A percentile compares a stretch with the other conserved stretches of the same genome.
Evolutionary conservation across 2,113 vertebrate genomes (phyloP).

Genomic region (Dascyllus trimaculatus): DNA sequence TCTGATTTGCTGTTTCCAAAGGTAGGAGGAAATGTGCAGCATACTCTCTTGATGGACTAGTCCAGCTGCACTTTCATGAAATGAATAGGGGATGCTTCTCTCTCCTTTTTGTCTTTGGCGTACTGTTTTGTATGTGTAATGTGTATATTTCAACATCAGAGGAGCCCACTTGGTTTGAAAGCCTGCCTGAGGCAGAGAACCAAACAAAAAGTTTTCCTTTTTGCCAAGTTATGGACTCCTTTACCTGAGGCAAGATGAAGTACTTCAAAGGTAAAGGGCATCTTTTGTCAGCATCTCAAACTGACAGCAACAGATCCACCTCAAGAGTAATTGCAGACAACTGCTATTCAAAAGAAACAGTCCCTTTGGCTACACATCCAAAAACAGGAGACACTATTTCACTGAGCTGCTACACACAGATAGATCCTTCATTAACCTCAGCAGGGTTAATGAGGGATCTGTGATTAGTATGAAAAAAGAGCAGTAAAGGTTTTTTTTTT

Average conservation of each 20-base stretch:
- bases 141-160: slow-evolving; percentile 69
- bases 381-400: slow-evolving; percentile 27
- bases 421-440: slow-evolving; percentile 29
- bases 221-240: slow-evolving; percentile 70
- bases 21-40: slow-evolving; percentile 63
- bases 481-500: background rate
- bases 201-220: slow-evolving; percentile 78
- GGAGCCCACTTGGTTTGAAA: slow-evolving; percentile 56
- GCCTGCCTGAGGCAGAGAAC: slow-evolving; percentile 69
- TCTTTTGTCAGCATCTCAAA: slow-evolving; percentile 72
- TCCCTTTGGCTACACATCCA: slow-evolving; percentile 43
- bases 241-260: slow-evolving; percentile 78
- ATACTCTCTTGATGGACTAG: slow-evolving; percentile 48
- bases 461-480: background rate
- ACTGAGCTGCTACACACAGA: slow-evolving; percentile 4
- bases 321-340: slow-evolving; percentile 63
- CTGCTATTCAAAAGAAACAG: slow-evolving; percentile 44
- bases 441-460: slow-evolving; percentile 10
- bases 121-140: slow-evolving; percentile 69
- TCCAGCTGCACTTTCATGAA: slow-evolving; percentile 54
- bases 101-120: slow-evolving; percentile 5
- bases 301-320: slow-evolving; percentile 66
- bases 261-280: slow-evolving; percentile 77
- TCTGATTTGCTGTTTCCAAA: slow-evolving; percentile 76
- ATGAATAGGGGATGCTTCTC: slow-evolving; percentile 46